Evolutionary conservation across 2,797 vertebrate species (phyloP), one percentile per base, ranked within the genome.

Genomic region (Adrianichthys oophorus): DNA sequence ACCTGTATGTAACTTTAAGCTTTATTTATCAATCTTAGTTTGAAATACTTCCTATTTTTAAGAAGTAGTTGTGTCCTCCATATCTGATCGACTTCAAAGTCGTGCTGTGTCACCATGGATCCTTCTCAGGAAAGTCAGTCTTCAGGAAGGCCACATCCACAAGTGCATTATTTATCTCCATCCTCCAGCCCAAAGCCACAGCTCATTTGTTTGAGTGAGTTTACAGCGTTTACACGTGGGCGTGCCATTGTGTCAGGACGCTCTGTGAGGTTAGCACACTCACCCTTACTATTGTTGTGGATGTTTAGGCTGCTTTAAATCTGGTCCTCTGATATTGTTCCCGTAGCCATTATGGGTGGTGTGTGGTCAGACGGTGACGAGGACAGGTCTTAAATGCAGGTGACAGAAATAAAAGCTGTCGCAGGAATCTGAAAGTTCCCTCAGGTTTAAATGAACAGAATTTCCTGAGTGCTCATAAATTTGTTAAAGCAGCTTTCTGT

Each of bases 151-250:
- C 62, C 48, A 76, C 78, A 67, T 75, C 72, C 70, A 50, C 56
- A 52, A 59, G 47, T 37, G 23, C 63, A 75, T 79, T 70, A 85
- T 82, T 82, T 74, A 85, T 79, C 70, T 58, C 71, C 58, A 58
- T 54, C 29, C 48, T 18, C 17, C 60, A 44, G 62, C 62, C 49
- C 60, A 48, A 80, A 47, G 23, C 57, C 32, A 19, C 42, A 48
- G 48, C 44, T 45, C 40, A 14, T 51, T 18, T 48, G 29, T 52
- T 48, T 56, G 19, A 57, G 47, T 32, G 18, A 23, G 19, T 17
- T 23, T 41, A 7, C 21, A 32, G 26, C 15, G 51, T 68, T 62
- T 23, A 48, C 29, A 12, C 45, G 41, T 40, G 40, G 21, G 5
- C 15, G 24, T 23, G 26, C 56, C 13, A 43, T n/a, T 50, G 56